Base-by-base conservation (phyloP, 1,140 invertebrate genomes). In the Tetramorium alpestre region DNA sequence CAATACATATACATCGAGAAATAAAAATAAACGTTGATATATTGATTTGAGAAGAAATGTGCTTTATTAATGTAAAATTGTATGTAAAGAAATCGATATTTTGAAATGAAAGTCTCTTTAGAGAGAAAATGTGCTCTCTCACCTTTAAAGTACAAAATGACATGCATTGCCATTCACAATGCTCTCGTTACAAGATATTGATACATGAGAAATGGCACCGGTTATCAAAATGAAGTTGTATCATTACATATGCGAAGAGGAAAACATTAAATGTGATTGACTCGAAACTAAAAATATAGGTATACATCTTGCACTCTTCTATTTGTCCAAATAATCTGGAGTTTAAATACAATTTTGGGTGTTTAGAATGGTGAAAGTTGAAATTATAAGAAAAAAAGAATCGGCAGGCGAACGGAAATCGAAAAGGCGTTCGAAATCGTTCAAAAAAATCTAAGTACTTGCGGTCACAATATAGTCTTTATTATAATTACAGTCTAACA, bases 181-280 rank as follows among this genome's bases (percentile, higher is more conserved):
- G 44, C 67, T 70, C 22, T 70, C n/a, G 44, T 70, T 47, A 70
- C 67, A 70, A 49, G 13, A 70, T 56, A 22, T 22, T 38, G n/a
- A 75, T 13, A 54, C n/a, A 5, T 73, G 10, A 75, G 33, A 75
- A 56, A 22, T 56, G 4, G 10, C 10, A 38, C 7, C 28, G 44
- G 47, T 51, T 56, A n/a, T 51, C 7, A 38, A 73, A 54, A 54
- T 56, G 13, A 41, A 75, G 16, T 54, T 73, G 28, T 73, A 73
- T 1, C 18, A 3, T 75, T 3, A 22, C 41, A 13, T 22, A 56
- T 13, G 10, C 18, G 2, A 54, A 56, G 13, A 70, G 6, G 18
- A 75, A 75, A 58, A 22, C 18, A 38, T 54, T 54, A 73, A 54
- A 47, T 47, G 18, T 41, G 18, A 56, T 56, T 54, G 5, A 18